A percentile compares a stretch with the other conserved stretches of the same genome.
These are phyloP conservation scores for Marmota monax DNA, from an alignment of 2,113 vertebrate genomes.

Conservation along the genomic window DNA sequence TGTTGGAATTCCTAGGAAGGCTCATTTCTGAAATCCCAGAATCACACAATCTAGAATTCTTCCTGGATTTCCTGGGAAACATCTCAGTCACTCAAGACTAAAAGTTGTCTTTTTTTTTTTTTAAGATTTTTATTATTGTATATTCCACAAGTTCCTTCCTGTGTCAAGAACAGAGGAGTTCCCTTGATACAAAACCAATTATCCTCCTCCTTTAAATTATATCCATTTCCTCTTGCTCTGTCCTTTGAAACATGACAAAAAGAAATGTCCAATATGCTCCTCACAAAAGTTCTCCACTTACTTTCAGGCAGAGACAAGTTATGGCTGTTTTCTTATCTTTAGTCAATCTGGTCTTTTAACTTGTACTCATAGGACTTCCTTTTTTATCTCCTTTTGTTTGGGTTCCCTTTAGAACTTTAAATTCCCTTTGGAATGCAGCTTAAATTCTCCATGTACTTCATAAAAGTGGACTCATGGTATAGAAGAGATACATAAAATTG, in stretches of 20 bases:
- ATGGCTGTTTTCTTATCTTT: neutral
- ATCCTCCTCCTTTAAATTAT: conserved; percentile 10
- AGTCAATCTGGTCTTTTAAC: neutral
- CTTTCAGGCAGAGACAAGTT: neutral
- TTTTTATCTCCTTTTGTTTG: neutral
- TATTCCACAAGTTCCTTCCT: conserved; percentile 22
- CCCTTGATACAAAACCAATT: neutral
- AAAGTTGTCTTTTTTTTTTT: neutral
- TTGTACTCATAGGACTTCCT: neutral
- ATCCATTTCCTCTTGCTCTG: conserved; percentile 2
- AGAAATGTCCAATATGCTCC: neutral
- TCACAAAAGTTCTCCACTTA: neutral
- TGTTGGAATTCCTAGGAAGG: conserved; percentile 21
- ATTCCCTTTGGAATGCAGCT: neutral
- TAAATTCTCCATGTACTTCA: neutral
- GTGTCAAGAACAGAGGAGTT: neutral
- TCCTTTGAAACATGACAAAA: neutral
- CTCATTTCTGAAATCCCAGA: conserved; percentile 42
- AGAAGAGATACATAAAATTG: conserved; percentile 8
- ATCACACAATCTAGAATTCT: neutral
- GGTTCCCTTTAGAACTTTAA: neutral
- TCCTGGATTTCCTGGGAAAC: neutral
- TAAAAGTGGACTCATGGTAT: neutral
- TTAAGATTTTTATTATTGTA: conserved; percentile 2
- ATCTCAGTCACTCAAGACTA: conserved; percentile 6